Evolutionary conservation across 2,888 invertebrate species (phyloP).

Genomic region (Cyclophora punctaria): DNA sequence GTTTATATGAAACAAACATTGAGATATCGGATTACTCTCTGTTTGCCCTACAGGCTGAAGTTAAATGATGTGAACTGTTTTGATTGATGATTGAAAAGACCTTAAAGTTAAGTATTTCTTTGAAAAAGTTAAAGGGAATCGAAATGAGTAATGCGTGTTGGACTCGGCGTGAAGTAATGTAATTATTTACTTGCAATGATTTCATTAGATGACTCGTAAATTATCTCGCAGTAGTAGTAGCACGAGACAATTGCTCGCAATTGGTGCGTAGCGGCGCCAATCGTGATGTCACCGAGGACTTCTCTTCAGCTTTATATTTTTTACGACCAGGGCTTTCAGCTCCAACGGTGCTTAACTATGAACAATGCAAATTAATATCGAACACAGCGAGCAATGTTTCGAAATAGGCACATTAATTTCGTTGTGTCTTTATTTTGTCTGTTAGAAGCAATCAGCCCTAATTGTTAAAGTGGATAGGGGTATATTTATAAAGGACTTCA

Average conservation of each 20-base stretch:
- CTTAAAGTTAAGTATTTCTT: slow-evolving; percentile 28
- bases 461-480: slow-evolving; percentile 12
- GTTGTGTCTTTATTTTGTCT: too few species aligned
- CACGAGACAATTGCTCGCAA: slow-evolving; percentile 65
- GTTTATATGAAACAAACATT: slow-evolving; percentile 21
- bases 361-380: neutral
- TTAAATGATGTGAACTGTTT: slow-evolving; percentile 59
- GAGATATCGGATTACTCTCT: slow-evolving; percentile 52
- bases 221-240: slow-evolving; percentile 36
- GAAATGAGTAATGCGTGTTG: too few species aligned
- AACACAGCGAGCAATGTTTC: slow-evolving; percentile 2
- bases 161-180: slow-evolving; percentile 26
- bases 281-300: slow-evolving; percentile 56
- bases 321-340: slow-evolving; percentile 1
- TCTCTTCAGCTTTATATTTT: slow-evolving; percentile 19
- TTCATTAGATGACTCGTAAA: slow-evolving; percentile 49
- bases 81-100: slow-evolving; percentile 57
- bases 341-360: neutral
- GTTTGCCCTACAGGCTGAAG: slow-evolving; percentile 33
- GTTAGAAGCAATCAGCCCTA: slow-evolving; percentile 12
- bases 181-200: slow-evolving; percentile 56
- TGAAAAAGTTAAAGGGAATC: slow-evolving; percentile 14
- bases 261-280: slow-evolving; percentile 65
- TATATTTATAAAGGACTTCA: too few species aligned
- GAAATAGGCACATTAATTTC: too few species aligned